Evolutionary conservation across 2,113 vertebrate species (phyloP).

Genomic region (Trochalopteron elliotii): DNA sequence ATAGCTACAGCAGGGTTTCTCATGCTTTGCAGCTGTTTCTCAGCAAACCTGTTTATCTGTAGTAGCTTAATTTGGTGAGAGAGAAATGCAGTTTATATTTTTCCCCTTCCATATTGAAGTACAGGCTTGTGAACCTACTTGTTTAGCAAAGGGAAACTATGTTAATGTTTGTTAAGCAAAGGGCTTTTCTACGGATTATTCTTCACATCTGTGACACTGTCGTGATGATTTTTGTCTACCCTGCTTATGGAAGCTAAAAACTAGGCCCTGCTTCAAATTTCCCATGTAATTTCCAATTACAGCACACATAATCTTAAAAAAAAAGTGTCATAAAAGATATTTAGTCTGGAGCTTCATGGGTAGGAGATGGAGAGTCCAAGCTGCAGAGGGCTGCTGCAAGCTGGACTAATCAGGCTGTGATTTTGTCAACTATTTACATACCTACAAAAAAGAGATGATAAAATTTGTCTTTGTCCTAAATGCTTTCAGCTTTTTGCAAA

Average conservation of each 20-base stretch:
- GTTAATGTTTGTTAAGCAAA: neutral
- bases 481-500: neutral
- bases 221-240: neutral
- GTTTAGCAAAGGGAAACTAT: neutral
- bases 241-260: neutral
- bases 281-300: neutral
- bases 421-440: neutral
- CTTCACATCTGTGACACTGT: rapidly evolving
- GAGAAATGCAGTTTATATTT: neutral
- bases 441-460: neutral
- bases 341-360: neutral
- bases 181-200: neutral
- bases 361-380: neutral
- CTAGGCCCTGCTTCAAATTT: neutral
- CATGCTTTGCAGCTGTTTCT: neutral
- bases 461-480: neutral
- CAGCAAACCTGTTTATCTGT: neutral
- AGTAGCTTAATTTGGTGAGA: neutral
- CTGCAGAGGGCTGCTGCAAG: neutral
- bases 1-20: neutral
- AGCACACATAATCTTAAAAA: neutral
- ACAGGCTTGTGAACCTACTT: neutral
- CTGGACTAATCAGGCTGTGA: neutral
- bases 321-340: neutral
- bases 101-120: neutral